A percentile compares a stretch with the other conserved stretches of the same genome.
Conservation (phyloP, 2,888 invertebrate species). For the Rambutsinella grinnellia region DNA sequence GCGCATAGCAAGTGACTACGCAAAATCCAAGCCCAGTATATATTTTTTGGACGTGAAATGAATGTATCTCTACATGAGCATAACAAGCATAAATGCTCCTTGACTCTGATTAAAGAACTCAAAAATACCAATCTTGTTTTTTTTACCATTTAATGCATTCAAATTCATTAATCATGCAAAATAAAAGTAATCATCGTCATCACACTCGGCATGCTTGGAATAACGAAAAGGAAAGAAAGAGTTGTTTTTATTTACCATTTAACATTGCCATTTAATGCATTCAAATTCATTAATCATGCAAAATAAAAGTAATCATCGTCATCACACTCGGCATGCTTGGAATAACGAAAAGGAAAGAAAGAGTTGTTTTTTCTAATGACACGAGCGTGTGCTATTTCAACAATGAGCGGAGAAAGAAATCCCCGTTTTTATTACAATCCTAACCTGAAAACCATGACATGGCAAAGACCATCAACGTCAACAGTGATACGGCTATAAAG, state of each 20-base stretch:
- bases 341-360: not conserved
- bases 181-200: not conserved
- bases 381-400: slow-evolving; percentile 28
- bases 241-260: slow-evolving; percentile 7
- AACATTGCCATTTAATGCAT: slow-evolving; percentile 5
- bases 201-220: not conserved
- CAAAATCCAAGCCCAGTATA: no score
- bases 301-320: not conserved
- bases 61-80: no score
- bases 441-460: not conserved
- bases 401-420: slow-evolving; percentile 2
- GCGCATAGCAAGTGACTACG: no score
- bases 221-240: not conserved
- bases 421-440: not conserved
- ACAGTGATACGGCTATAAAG: not conserved
- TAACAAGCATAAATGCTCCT: no score
- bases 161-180: slow-evolving; percentile 31
- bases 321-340: not conserved
- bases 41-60: no score
- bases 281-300: slow-evolving; percentile 28
- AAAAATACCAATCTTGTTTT: not conserved
- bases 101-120: no score
- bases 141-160: slow-evolving; percentile 4
- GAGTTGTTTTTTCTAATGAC: slow-evolving; percentile 22
- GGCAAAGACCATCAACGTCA: slow-evolving; percentile 7